phyloP scores from a whole-genome alignment of 1,140 invertebrate genomes.

The Ericerus pela region DNA sequence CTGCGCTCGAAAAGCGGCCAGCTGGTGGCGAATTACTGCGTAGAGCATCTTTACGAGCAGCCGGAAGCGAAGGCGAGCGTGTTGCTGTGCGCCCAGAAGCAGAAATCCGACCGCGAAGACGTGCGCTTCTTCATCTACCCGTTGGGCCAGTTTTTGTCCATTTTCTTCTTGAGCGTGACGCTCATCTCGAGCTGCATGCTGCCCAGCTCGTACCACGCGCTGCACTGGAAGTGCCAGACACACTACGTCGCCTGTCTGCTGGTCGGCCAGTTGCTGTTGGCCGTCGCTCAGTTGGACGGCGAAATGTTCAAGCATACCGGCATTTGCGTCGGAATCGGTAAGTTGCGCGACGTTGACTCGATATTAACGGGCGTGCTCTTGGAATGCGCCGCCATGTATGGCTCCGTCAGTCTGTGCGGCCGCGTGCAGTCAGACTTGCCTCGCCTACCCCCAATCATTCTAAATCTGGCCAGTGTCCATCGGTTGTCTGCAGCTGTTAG shows the following conservation, averaged over 20 bases:
- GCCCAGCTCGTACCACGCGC: conserved; percentile 61
- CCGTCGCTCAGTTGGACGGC: conserved; percentile 49
- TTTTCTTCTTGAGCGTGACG: conserved; percentile 59
- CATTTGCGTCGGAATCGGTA: conserved; percentile 46
- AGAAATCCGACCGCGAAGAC: conserved; percentile 30
- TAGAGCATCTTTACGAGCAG: conserved; percentile 39
- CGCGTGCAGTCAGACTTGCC: no score
- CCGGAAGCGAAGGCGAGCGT: conserved; percentile 36
- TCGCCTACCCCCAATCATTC: no score
- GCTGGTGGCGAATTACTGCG: conserved; percentile 39
- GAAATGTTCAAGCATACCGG: conserved; percentile 36
- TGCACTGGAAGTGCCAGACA: conserved; percentile 71
- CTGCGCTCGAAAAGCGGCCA: conserved; percentile 29
- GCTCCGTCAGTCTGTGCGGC: no score
- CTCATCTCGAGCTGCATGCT: conserved; percentile 55
- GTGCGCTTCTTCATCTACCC: conserved; percentile 51
- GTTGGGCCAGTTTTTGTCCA: conserved; percentile 55
- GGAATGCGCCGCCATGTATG: no score
- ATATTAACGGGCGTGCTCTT: no score
- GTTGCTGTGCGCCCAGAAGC: conserved; percentile 40
- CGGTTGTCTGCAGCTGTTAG: no score
- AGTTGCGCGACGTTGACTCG: no score
- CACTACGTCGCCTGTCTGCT: conserved; percentile 64
- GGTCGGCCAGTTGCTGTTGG: conserved; percentile 57
- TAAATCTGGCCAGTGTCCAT: no score